Conservation (phyloP, 2,888 invertebrate genomes). For the Pediacus dermestoides region DNA sequence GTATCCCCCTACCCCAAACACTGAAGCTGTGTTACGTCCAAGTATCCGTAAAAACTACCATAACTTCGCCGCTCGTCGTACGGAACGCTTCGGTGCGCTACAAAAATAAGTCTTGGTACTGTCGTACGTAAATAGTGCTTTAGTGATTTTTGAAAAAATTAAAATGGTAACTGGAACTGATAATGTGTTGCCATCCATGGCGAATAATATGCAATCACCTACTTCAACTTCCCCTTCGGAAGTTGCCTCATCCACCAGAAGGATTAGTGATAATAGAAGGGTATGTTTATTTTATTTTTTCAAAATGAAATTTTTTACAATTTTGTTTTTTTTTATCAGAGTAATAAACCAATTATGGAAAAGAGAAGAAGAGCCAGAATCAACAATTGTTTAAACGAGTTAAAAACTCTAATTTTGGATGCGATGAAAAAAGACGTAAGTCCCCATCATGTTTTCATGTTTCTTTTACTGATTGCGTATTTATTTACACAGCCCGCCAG, state of each 20-base stretch:
- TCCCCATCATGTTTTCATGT: constrained; percentile 36
- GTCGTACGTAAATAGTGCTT: neutral
- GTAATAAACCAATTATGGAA: constrained; percentile 91
- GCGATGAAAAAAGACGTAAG: constrained; percentile 88
- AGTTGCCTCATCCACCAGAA: constrained; percentile 19
- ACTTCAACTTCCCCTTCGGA: constrained; percentile 11
- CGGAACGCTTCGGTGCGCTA: constrained; percentile 3
- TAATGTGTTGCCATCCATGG: constrained; percentile 10
- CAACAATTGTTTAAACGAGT: constrained; percentile 82
- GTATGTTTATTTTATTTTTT: constrained; percentile 27
- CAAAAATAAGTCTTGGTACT: no score
- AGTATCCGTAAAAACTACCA: constrained; percentile 3
- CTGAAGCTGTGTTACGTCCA: constrained; percentile 8
- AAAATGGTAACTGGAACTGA: constrained; percentile 21
- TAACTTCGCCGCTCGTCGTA: constrained; percentile 1
- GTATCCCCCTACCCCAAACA: constrained; percentile 17
- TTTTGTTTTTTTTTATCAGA: constrained; percentile 58
- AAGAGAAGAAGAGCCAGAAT: constrained; percentile 85
- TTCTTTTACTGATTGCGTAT: constrained; percentile 5
- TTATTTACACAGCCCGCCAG: constrained; percentile 71
- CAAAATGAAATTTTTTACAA: constrained; percentile 6
- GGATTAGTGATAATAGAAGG: constrained; percentile 39
- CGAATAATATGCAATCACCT: constrained; percentile 3
- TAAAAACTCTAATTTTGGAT: constrained; percentile 81
- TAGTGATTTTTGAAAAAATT: neutral